These are phyloP conservation scores for Protophormia terraenovae DNA, from an alignment of 2,888 invertebrate genomes.

Conservation along the genomic window DNA sequence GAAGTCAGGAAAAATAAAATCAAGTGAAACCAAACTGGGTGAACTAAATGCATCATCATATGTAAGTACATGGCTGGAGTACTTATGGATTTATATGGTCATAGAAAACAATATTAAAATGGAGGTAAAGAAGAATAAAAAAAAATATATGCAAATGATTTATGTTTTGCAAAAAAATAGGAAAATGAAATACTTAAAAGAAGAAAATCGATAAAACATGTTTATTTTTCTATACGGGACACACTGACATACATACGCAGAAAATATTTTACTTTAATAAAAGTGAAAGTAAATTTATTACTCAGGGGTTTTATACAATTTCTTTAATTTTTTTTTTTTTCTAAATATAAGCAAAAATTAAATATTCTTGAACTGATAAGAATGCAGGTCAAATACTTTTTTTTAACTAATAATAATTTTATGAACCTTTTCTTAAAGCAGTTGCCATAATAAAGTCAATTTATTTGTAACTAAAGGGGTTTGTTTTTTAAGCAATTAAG, in stretches of 20 bases:
- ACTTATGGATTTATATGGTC: neutral
- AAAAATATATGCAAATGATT: constrained; percentile 27
- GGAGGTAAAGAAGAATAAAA: no score
- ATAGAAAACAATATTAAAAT: constrained; percentile 17
- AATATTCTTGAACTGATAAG: neutral
- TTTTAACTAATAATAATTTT: neutral
- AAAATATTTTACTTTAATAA: neutral
- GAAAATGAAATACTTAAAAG: neutral
- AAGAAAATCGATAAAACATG: constrained; percentile 9
- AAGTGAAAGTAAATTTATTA: constrained; percentile 26
- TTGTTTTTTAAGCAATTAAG: no score
- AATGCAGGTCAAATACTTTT: neutral
- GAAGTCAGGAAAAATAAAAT: neutral
- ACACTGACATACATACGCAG: neutral
- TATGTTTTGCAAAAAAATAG: neutral
- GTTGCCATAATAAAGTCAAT: no score
- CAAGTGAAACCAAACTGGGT: neutral
- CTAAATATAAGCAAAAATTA: neutral
- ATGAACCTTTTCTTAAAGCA: neutral
- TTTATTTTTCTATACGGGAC: neutral
- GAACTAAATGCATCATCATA: neutral
- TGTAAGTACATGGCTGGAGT: neutral
- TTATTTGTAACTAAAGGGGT: no score
- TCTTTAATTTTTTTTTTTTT: no score
- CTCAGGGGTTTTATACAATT: neutral